phyloP scores from a whole-genome alignment of 2,113 vertebrate species.

The Ia io region DNA sequence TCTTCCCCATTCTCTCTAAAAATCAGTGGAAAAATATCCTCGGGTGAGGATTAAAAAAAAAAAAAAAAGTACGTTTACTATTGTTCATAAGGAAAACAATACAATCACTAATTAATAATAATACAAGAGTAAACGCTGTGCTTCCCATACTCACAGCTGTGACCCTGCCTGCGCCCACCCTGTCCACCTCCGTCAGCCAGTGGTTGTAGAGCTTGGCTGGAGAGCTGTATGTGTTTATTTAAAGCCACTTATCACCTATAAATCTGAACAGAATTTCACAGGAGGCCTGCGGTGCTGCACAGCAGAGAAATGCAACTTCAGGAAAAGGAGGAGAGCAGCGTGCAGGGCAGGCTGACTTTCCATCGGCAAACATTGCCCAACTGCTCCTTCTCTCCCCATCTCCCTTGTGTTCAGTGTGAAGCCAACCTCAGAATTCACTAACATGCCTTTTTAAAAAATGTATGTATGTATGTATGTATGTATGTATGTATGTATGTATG shows the following conservation, averaged over 20 bases:
- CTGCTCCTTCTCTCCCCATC: not conserved
- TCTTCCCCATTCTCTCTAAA: too few species aligned
- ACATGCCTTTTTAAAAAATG: not conserved
- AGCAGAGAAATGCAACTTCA: slow-evolving; percentile 33
- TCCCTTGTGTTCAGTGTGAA: not conserved
- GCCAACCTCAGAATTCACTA: not conserved
- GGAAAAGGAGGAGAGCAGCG: not conserved
- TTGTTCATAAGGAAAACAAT: not conserved
- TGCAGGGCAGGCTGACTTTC: not conserved
- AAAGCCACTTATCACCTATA: not conserved
- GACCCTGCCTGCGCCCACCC: not conserved
- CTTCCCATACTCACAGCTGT: not conserved
- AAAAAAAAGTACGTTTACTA: not conserved
- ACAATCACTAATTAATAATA: not conserved
- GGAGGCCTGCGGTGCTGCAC: not conserved
- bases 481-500: too few species aligned
- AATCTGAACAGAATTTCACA: not conserved
- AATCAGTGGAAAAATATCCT: too few species aligned
- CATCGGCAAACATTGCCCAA: slow-evolving; percentile 43
- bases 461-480: too few species aligned
- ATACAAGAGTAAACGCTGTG: not conserved
- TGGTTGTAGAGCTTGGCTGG: not conserved
- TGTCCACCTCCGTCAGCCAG: rapidly evolving
- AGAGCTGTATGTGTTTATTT: not conserved
- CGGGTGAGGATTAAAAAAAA: too few species aligned